Percentiles rank a stretch among this genome's conserved stretches.
Conservation (phyloP, 2,888 invertebrate genomes). For the Nephrotoma appendiculata region DNA sequence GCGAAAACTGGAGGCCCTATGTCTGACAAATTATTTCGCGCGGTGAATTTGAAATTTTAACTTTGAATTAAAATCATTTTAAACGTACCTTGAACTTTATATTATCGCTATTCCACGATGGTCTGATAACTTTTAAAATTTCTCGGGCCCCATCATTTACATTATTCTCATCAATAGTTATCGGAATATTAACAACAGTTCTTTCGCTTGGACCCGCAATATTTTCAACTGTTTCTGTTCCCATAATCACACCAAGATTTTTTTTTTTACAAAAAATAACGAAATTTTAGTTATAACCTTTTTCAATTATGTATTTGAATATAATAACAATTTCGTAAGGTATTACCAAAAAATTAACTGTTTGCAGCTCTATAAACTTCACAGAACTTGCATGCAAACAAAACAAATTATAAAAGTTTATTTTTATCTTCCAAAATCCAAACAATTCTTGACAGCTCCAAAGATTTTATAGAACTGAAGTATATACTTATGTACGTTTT, state of each 20-base stretch:
- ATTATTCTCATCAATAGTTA: conserved; percentile 50
- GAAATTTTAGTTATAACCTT: not conserved
- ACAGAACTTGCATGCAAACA: not conserved
- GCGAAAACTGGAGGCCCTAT: no score
- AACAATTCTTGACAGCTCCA: not conserved
- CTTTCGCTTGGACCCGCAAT: not conserved
- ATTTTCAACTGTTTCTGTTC: conserved; percentile 3
- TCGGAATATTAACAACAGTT: conserved; percentile 37
- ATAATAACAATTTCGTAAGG: not conserved
- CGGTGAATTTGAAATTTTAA: no score
- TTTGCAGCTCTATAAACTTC: not conserved
- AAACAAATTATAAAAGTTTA: not conserved
- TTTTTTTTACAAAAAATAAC: not conserved
- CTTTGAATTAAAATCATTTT: not conserved
- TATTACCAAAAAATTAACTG: not conserved
- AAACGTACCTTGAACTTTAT: conserved; percentile 56
- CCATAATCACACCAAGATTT: not conserved
- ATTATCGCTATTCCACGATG: conserved; percentile 48
- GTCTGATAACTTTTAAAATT: conserved; percentile 52
- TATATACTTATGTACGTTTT: not conserved
- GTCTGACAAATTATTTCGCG: no score
- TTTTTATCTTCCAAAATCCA: not conserved
- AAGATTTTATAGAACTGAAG: not conserved
- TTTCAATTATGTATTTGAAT: not conserved
- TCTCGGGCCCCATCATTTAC: conserved; percentile 50